These are phyloP conservation scores for Myxocyprinus asiaticus DNA, from an alignment of 2,113 vertebrate species.

Conservation along the genomic window DNA sequence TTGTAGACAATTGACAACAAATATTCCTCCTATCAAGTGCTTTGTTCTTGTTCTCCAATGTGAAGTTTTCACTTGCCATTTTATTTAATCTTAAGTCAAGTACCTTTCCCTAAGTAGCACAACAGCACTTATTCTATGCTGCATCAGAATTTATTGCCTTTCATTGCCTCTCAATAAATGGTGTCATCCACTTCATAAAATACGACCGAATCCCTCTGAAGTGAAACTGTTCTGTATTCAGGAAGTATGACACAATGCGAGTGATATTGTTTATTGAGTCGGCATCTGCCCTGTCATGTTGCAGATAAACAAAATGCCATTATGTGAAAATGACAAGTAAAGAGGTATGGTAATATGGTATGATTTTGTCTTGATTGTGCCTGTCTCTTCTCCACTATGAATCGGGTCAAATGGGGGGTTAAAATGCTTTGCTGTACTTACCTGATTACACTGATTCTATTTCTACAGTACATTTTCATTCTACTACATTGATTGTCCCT, in stretches of 20 bases:
- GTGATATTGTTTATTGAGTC: neutral
- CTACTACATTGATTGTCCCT: constrained; percentile 28
- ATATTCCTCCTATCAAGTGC: neutral
- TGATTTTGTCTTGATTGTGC: neutral
- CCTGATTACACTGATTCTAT: neutral
- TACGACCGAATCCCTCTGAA: neutral
- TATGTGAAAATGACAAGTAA: neutral
- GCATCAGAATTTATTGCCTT: neutral
- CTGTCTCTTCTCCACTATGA: neutral
- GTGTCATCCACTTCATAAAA: constrained; percentile 30
- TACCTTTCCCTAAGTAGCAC: constrained; percentile 3
- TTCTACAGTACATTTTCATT: constrained; percentile 10
- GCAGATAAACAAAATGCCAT: neutral
- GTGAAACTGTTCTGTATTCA: neutral
- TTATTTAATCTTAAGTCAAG: constrained; percentile 32
- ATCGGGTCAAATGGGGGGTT: neutral
- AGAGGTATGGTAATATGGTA: neutral
- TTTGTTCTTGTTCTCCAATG: neutral
- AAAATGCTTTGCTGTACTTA: constrained; percentile 6
- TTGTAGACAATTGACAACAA: neutral
- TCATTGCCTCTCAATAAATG: constrained; percentile 29
- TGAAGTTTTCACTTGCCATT: neutral
- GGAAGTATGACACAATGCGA: neutral
- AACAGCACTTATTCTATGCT: constrained; percentile 10
- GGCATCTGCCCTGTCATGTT: neutral